Conservation (phyloP, 2,113 vertebrate genomes). For the Dendrocopos noguchii region DNA sequence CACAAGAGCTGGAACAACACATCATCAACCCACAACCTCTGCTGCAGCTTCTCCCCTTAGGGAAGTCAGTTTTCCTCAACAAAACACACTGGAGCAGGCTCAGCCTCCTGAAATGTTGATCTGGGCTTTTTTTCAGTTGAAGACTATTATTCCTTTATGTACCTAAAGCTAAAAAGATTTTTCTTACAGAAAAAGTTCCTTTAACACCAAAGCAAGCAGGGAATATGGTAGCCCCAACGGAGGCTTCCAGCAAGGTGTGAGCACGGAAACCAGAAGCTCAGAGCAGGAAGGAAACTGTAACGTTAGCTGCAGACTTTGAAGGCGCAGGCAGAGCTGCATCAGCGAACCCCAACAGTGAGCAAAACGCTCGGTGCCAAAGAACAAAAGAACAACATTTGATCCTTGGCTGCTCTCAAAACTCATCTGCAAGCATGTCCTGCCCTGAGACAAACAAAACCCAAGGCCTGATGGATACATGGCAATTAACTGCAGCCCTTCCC, state of each 20-base stretch:
- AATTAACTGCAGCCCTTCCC: neutral
- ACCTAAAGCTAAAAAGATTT: neutral
- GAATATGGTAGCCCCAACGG: neutral
- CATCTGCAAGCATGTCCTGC: neutral
- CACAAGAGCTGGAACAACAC: neutral
- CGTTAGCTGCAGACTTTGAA: neutral
- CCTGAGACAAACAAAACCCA: neutral
- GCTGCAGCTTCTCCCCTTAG: neutral
- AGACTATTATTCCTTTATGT: neutral
- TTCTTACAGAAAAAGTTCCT: neutral
- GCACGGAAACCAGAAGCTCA: neutral
- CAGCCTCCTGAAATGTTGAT: neutral
- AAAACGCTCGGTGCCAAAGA: neutral
- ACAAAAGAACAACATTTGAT: neutral
- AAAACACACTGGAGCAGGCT: neutral
- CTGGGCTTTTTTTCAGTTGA: neutral
- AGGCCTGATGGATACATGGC: neutral
- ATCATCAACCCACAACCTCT: neutral
- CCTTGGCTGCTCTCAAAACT: neutral
- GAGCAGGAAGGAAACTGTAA: conserved; percentile 24
- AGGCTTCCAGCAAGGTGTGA: conserved; percentile 1
- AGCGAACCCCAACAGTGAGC: neutral
- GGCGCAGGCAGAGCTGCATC: neutral
- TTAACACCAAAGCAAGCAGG: neutral
- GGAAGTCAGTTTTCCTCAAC: neutral